phyloP scores from a whole-genome alignment of 2,113 vertebrate species.

The Sinocyclocheilus anshuiensis region DNA sequence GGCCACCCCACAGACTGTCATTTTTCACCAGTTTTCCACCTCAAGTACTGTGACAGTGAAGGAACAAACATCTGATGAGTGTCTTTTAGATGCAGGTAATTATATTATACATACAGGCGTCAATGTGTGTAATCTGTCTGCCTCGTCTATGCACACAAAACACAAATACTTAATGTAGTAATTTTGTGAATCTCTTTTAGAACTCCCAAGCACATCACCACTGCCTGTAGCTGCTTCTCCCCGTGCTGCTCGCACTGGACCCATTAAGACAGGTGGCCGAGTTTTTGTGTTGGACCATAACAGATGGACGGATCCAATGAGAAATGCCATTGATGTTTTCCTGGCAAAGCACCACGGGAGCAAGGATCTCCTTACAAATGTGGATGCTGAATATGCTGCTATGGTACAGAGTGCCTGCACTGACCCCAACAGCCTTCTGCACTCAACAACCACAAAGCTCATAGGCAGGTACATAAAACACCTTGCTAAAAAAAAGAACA shows the following conservation, averaged over 20 bases:
- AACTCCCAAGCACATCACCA: no score
- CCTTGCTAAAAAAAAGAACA: neutral
- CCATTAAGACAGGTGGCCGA: no score
- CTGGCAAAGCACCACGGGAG: neutral
- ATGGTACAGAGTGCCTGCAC: neutral
- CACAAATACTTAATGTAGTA: neutral
- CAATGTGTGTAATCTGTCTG: neutral
- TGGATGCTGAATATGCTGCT: slow-evolving; percentile 12
- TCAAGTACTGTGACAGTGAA: slow-evolving; percentile 5
- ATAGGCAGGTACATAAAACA: neutral
- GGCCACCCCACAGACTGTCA: neutral
- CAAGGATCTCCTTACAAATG: neutral
- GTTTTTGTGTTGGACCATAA: neutral
- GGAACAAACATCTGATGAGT: neutral
- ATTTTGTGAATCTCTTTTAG: no score
- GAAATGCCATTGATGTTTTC: neutral
- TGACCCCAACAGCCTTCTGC: slow-evolving; percentile 2
- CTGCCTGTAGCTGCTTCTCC: neutral
- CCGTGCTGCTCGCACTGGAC: neutral
- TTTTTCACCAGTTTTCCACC: neutral
- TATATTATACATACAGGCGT: neutral
- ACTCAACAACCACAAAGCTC: neutral
- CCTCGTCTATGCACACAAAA: neutral
- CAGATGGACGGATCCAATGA: neutral
- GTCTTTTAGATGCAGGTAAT: neutral